Evolutionary conservation across 2,113 vertebrate species (phyloP), one percentile per base, ranked within the genome.

Genomic region (Ivindomyrus marchei): DNA sequence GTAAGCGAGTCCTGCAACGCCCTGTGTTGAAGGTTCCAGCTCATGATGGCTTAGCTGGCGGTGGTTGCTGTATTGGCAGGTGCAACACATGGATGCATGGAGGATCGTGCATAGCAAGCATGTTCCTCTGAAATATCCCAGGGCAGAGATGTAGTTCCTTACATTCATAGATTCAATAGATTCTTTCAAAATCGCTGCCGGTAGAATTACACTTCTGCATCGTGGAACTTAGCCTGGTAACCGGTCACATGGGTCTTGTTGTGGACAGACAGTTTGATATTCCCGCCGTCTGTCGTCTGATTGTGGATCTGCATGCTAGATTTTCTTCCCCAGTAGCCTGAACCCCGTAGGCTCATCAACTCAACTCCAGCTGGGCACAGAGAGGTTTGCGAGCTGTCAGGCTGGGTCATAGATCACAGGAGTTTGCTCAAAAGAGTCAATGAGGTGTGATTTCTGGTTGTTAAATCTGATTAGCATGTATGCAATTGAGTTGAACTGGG

Each of bases 361-460:
- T 86, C 9, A 77, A 49, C n/a, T 47, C 11, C 46, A 89, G 66
- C 19, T 50, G 39, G 31, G 62, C 15, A 49, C 46, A 56, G 86
- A 88, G 24, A 21, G 13, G n/a, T 47, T 85, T 45, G 58, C 46
- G 27, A 24, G 49, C 27, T 36, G 27, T 50, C 84, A 50, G 88
- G 47, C 27, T 49, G 27, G 15, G 66, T 70, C 66, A 89, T 5
- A 39, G 74, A 42, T 80, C 4, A 0, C 49, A 17, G 42, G 89
- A 19, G 53, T 27, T 86, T 70, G 24, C 49, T 49, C 66, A 27
- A 83, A 58, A 83, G 83, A 85, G 80, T 56, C 89, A 90, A 47
- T 62, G 39, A 90, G 53, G 83, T 50, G 36, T 46, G 45, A 45
- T 62, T 86, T 89, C 52, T 66, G 80, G 42, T 83, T 46, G 13